phyloP scores from a whole-genome alignment of 2,797 vertebrate species.

The Ciconia nigra region DNA sequence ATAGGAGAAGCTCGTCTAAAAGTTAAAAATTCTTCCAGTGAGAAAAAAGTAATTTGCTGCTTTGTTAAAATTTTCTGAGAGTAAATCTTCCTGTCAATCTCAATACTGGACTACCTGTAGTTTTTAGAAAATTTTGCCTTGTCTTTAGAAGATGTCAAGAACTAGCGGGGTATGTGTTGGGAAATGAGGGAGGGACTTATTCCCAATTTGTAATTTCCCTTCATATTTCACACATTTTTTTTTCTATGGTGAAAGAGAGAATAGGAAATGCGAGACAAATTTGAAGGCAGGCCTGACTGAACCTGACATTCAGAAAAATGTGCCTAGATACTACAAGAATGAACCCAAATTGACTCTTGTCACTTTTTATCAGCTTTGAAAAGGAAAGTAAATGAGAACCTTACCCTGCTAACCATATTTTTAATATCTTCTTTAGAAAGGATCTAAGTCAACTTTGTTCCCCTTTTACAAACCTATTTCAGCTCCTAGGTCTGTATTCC shows the following conservation, averaged over 20 bases:
- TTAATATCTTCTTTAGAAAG: background rate
- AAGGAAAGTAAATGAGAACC: background rate
- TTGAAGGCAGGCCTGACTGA: background rate
- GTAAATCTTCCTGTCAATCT: background rate
- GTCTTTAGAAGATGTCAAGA: background rate
- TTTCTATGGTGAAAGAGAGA: background rate
- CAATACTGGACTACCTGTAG: background rate
- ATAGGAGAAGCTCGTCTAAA: background rate
- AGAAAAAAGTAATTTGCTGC: background rate
- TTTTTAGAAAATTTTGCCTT: background rate
- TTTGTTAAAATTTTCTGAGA: background rate
- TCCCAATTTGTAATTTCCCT: background rate
- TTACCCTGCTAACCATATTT: background rate
- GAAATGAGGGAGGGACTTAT: background rate
- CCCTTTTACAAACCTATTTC: background rate
- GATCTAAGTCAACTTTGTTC: background rate
- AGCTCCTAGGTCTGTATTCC: background rate
- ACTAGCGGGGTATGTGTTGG: background rate
- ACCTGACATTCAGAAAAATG: background rate
- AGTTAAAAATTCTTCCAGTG: background rate
- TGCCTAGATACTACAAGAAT: background rate
- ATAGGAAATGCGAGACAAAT: background rate
- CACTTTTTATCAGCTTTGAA: background rate
- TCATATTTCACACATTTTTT: background rate
- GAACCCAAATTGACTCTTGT: background rate